Conservation (phyloP, 2,888 invertebrate species). For the Dascillus cervinus region DNA sequence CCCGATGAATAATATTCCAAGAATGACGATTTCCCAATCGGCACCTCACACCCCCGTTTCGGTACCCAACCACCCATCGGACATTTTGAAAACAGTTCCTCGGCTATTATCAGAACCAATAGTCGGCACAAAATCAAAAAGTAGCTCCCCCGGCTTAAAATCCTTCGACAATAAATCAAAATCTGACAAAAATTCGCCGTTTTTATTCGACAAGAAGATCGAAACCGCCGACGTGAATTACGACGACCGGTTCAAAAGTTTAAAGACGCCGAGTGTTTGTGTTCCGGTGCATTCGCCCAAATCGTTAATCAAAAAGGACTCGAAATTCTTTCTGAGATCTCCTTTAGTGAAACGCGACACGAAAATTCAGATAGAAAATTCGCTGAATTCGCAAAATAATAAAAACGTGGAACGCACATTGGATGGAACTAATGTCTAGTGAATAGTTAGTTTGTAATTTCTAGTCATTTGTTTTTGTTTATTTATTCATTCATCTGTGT, state of each 20-base stretch:
- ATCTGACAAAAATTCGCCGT: slow-evolving; percentile 22
- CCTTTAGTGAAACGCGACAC: slow-evolving; percentile 34
- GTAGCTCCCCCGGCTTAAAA: slow-evolving; percentile 25
- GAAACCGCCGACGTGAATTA: slow-evolving; percentile 13
- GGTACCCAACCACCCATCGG: slow-evolving; percentile 29
- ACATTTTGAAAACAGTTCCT: slow-evolving; percentile 33
- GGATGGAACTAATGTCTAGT: neutral
- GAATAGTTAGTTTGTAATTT: too few relatives aligned
- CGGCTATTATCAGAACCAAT: slow-evolving; percentile 38
- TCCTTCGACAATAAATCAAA: slow-evolving; percentile 20
- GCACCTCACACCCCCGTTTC: slow-evolving; percentile 42
- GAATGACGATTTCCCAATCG: slow-evolving; percentile 38
- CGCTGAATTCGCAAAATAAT: slow-evolving; percentile 1
- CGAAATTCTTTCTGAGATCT: slow-evolving; percentile 35
- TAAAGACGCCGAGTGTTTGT: slow-evolving; percentile 14
- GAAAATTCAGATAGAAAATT: slow-evolving; percentile 11
- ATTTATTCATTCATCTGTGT: too few relatives aligned
- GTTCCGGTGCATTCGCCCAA: slow-evolving; percentile 36
- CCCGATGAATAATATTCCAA: slow-evolving; percentile 27
- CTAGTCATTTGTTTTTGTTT: too few relatives aligned
- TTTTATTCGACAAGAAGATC: slow-evolving; percentile 19
- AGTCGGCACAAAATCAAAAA: slow-evolving; percentile 23
- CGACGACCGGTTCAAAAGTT: slow-evolving; percentile 7
- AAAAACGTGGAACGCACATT: neutral
- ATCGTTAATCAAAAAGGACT: slow-evolving; percentile 29